Percentiles rank a stretch among this genome's conserved stretches.
Conservation (phyloP, 2,888 invertebrate species). For the Phaedon cochleariae region DNA sequence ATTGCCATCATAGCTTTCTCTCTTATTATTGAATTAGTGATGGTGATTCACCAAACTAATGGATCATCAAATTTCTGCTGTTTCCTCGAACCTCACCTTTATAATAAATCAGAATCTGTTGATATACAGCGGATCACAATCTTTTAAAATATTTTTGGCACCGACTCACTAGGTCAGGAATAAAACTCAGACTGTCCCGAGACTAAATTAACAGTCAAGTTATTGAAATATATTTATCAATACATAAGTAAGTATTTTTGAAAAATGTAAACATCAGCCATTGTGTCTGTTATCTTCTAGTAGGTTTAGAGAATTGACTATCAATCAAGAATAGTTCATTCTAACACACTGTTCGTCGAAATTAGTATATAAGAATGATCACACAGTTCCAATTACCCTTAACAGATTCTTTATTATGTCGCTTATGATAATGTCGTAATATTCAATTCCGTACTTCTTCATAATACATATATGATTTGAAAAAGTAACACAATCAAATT, state of each 20-base stretch:
- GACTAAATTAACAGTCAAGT: slow-evolving; percentile 19
- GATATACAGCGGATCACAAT: not conserved
- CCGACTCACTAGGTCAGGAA: slow-evolving; percentile 13
- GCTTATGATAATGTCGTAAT: too few species aligned
- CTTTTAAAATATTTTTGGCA: slow-evolving; percentile 21
- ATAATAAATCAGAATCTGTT: too few species aligned
- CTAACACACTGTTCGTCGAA: not conserved
- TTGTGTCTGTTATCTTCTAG: not conserved
- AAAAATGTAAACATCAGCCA: slow-evolving; percentile 25
- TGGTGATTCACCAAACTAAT: not conserved
- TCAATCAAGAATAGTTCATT: not conserved
- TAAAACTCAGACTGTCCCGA: slow-evolving; percentile 9
- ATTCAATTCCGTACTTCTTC: too few species aligned
- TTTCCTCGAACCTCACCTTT: slow-evolving; percentile 6
- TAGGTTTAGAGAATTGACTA: not conserved
- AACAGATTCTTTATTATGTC: too few species aligned
- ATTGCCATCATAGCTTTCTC: not conserved
- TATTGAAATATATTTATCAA: slow-evolving; percentile 17
- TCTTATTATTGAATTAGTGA: not conserved
- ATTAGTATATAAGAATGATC: too few species aligned
- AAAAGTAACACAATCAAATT: too few species aligned
- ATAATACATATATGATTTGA: too few species aligned
- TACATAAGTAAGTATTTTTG: slow-evolving; percentile 14
- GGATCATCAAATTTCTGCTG: not conserved
- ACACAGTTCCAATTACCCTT: too few species aligned